Base-by-base conservation (phyloP, 2,113 vertebrate species). In the Oryzias celebensis region DNA sequence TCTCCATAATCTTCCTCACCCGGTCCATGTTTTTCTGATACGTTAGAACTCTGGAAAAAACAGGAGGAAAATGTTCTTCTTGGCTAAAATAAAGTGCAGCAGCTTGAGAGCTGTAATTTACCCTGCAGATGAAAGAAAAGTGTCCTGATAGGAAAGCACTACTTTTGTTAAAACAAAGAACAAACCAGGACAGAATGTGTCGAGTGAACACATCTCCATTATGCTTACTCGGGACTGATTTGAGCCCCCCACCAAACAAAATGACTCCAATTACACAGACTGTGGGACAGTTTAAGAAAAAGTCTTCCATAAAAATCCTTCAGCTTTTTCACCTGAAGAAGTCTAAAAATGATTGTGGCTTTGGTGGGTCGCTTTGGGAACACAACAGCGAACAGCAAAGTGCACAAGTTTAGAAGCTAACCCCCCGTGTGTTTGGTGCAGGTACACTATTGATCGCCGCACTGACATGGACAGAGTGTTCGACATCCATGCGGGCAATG, bases 391-490 rank as follows among this genome's bases (percentile, higher is more conserved):
- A 26, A 5, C 26, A 28, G 26, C 26, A 1, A 47, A 42, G 45
- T 20, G 45, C 36, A 54, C 24, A 12, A 4, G 53, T 62, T 58
- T 43, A 63, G 23, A 68, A 16, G 26, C 55, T 3, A 23, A 26
- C 46, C 7, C 42, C 36, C 4, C 71, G 58, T 81, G 65, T 65
- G 18, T 71, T 45, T 52, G 60, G 14, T 68, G 76, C 92, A 98
- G 96, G 88, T 98, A 98, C 85, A 94, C 95, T 43, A 93, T 98
- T 26, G 96, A 98, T 86, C 94, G 96, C 7, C 94, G 93, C 73
- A 98, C 96, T 1, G 96, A 98, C 88, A 94, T 98, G 96, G 96
- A 98, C 90, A 90, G 95, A 71, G 90, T 98, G 77, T 98, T 98
- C 90, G 96, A 96, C 89, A 89, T 98, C 71, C 93, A 98, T 81